Base-by-base conservation (phyloP, 2,113 vertebrate genomes). In the Apodemus speciosus region DNA sequence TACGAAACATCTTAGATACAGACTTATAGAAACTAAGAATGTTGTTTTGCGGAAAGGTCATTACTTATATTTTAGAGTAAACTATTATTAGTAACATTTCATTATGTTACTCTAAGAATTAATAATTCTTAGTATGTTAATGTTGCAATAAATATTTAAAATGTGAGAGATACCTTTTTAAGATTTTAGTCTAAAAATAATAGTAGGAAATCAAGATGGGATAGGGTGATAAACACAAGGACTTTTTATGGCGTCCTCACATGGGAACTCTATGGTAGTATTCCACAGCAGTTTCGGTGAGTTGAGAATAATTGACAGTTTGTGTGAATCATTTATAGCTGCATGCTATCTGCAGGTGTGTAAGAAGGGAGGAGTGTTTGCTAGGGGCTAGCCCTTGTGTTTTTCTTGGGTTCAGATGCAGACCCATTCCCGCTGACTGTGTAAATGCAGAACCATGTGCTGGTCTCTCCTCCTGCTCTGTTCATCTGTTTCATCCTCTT, bases 401-500 rank as follows among this genome's bases (percentile, higher is more conserved):
- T 85, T 93, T 92, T 94, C 77, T 95, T 92, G 30, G 90, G 27
- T 94, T 93, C 21, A 66, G 85, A 68, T 91, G 60, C 58, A 79
- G 51, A 90, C 64, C n/a, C 66, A 83, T 84, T 95, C 58, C 6
- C 46, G 35, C 43, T 96, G 85, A 88, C 95, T 89, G 60, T 84
- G 35, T 95, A 87, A 95, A 84, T 94, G 40, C 46, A 89, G 85
- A 85, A 38, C 86, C 95, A 2, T 89, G 73, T 81, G 30, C 92
- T 97, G 89, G 66, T 92, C 90, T 97, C 97, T 96, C 94, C 94
- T 89, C 87, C 96, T 96, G 66, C 75, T 95, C 92, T 95, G 93
- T 96, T 97, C 90, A 64, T 91, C 97, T 98, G 96, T 97, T 98
- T 98, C 97, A 98, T 51, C 97, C 91, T 98, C 93, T 96, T 97